These are phyloP conservation scores for Crocallis elinguaria DNA, from an alignment of 2,888 invertebrate genomes.

Conservation along the genomic window DNA sequence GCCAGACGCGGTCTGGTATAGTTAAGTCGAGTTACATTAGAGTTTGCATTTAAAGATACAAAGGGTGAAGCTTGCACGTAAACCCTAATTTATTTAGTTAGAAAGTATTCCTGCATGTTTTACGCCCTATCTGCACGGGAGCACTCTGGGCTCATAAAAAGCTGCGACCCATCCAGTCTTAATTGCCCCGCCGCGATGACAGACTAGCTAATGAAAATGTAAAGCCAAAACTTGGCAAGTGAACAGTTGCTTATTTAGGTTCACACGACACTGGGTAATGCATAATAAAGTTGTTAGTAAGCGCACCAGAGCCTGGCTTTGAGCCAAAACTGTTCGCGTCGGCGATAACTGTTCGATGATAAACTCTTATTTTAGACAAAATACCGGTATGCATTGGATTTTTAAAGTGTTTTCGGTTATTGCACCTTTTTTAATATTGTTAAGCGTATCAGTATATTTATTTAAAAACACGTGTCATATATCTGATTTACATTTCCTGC, in stretches of 20 bases:
- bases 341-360: slow-evolving; percentile 57
- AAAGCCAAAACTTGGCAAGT: slow-evolving; percentile 77
- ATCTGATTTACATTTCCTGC: too few relatives aligned
- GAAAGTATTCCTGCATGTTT: slow-evolving; percentile 1
- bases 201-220: slow-evolving; percentile 76
- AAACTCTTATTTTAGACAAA: slow-evolving; percentile 47
- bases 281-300: slow-evolving; percentile 79
- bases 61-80: slow-evolving; percentile 8
- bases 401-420: neutral
- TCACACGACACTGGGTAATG: slow-evolving; percentile 70
- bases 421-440: neutral
- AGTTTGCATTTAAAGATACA: too few relatives aligned
- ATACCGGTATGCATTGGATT: slow-evolving; percentile 15
- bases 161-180: slow-evolving; percentile 38
- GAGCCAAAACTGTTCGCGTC: slow-evolving; percentile 57
- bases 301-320: slow-evolving; percentile 57
- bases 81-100: slow-evolving; percentile 9
- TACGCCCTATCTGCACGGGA: neutral
- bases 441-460: too few relatives aligned
- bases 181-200: slow-evolving; percentile 52
- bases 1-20: too few relatives aligned
- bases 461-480: too few relatives aligned
- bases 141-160: slow-evolving; percentile 25
- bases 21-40: too few relatives aligned
- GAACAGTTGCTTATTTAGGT: slow-evolving; percentile 76